Conservation (phyloP, 2,113 vertebrate genomes). For the Corynorhinus townsendii region DNA sequence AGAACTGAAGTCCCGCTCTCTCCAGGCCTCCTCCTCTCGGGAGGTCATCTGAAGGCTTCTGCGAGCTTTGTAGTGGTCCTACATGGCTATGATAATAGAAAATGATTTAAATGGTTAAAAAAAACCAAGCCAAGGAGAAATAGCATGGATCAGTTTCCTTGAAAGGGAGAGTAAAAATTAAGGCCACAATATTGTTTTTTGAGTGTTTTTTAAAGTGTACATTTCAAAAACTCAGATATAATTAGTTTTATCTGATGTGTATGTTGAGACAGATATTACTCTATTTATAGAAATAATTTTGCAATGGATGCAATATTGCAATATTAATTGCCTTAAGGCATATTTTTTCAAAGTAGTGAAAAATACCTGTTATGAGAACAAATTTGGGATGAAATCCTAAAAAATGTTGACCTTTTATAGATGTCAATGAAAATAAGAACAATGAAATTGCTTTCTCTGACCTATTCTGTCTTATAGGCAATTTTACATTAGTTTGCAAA, state of each 20-base stretch:
- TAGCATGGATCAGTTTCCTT: background rate
- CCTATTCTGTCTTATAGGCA: constrained; percentile 64
- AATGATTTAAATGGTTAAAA: background rate
- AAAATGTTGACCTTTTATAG: constrained; percentile 68
- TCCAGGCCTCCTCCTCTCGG: background rate
- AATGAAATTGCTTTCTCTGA: constrained; percentile 66
- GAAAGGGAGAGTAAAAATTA: background rate
- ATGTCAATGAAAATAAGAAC: constrained; percentile 80
- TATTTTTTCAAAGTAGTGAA: constrained; percentile 49
- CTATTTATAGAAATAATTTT: constrained; percentile 5
- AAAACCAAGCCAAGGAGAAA: background rate
- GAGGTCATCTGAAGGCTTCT: background rate
- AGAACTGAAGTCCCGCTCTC: background rate
- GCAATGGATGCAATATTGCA: background rate
- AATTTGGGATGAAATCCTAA: constrained; percentile 65
- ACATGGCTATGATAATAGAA: background rate
- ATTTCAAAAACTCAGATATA: background rate
- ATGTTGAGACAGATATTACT: constrained; percentile 5
- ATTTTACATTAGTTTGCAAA: constrained; percentile 70
- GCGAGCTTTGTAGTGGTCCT: background rate
- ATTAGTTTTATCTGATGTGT: background rate
- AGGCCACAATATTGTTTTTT: background rate
- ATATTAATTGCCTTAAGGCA: background rate
- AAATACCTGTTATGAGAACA: constrained; percentile 64
- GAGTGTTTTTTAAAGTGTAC: background rate